Evolutionary conservation across 2,888 invertebrate genomes (phyloP).

Genomic region (Hybos culiciformis): DNA sequence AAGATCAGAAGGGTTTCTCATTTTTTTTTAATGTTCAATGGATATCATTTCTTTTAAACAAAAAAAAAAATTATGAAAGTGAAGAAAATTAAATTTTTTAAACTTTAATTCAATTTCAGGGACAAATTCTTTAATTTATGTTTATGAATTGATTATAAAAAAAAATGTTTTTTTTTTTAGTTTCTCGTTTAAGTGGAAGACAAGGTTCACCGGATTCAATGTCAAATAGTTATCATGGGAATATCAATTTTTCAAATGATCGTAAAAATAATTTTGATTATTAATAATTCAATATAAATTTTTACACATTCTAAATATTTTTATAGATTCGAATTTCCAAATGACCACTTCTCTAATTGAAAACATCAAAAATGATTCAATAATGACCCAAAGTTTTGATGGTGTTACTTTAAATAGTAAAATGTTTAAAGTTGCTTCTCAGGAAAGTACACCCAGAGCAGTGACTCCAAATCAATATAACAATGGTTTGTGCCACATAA

Average conservation of each 20-base stretch:
- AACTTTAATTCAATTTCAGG: no score
- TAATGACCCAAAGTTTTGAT: conserved; percentile 52
- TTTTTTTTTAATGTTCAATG: no score
- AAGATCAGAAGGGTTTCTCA: no score
- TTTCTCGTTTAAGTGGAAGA: conserved; percentile 35
- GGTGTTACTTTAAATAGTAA: conserved; percentile 30
- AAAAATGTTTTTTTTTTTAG: conserved; percentile 24
- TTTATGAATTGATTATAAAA: no score
- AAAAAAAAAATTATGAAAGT: no score
- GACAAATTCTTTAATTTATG: no score
- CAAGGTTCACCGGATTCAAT: conserved; percentile 59
- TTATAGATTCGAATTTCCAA: conserved; percentile 22
- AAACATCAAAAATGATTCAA: conserved; percentile 31
- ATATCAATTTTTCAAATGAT: conserved; percentile 26
- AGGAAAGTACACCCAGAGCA: conserved; percentile 32
- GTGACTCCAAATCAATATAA: conserved; percentile 32
- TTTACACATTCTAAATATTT: not conserved
- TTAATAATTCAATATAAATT: not conserved
- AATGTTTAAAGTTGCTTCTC: conserved; percentile 26
- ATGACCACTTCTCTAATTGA: conserved; percentile 36
- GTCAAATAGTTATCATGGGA: conserved; percentile 54
- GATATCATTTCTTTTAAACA: no score
- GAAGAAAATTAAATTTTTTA: no score
- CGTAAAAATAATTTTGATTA: conserved; percentile 15
- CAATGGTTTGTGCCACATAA: no score